These are phyloP conservation scores for Strigamia transsilvanica DNA, from an alignment of 2,888 invertebrate species.

Conservation along the genomic window DNA sequence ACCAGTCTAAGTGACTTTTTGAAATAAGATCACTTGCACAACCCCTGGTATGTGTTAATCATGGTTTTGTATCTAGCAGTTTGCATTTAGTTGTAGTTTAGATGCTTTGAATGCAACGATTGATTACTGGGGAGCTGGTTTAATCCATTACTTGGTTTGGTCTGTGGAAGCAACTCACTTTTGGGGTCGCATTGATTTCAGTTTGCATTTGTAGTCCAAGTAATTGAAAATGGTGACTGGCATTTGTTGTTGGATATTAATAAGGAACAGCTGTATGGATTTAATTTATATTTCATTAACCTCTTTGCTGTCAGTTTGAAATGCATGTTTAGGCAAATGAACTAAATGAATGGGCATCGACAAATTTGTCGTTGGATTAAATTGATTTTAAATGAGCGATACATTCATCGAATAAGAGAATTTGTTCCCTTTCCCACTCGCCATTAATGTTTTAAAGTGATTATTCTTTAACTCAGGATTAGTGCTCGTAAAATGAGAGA, in stretches of 20 bases:
- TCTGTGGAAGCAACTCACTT: background rate
- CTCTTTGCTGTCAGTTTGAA: background rate
- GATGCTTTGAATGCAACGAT: background rate
- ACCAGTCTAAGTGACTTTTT: no score
- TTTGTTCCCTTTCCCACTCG: no score
- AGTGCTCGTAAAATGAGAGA: no score
- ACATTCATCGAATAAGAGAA: background rate
- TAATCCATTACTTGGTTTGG: background rate
- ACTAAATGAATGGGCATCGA: background rate
- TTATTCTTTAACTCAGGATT: no score
- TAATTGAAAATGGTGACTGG: conserved; percentile 33
- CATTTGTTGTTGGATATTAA: conserved; percentile 34
- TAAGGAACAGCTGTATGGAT: conserved; percentile 32
- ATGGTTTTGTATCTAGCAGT: no score
- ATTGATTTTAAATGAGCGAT: background rate
- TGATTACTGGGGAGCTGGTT: background rate
- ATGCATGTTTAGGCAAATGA: background rate
- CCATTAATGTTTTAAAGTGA: no score
- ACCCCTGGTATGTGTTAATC: no score
- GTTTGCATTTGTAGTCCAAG: background rate
- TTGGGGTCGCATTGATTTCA: background rate
- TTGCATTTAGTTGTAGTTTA: no score
- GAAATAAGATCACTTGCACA: no score
- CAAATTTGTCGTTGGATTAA: background rate
- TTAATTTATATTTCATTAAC: conserved; percentile 37